Evolutionary conservation across 2,888 invertebrate genomes (phyloP), one percentile per base, ranked within the genome.

Genomic region (Lasioglossum figueresi): DNA sequence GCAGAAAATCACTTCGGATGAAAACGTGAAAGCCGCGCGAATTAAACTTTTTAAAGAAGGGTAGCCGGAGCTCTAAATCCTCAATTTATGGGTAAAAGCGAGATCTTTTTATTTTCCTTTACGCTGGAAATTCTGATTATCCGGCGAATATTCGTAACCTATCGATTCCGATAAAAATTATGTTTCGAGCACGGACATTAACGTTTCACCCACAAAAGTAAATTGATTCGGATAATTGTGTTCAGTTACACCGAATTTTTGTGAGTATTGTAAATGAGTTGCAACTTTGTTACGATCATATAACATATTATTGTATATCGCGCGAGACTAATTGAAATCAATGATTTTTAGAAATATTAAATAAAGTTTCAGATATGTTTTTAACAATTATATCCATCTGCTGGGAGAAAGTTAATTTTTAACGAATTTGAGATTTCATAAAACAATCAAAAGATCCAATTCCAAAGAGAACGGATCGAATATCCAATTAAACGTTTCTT

Each of bases 1-100:
- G 66, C n/a, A 16, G 52, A 56, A 72, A 83, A 76, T 83, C 76
- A 66, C 82, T 73, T 73, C 27, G 52, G 82, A 56, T 70, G 27
- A 73, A 45, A 72, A 40, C 27, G 63, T 73, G 37, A 74, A 48
- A 16, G 56, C 31, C 23, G 59, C 31, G 56, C 23, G 37, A 81
- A 81, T 76, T 72, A 81, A 83, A 34, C 34, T 66, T 48, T 52
- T 34, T 1, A n/a, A 40, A 12, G 5, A 14, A 31, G 43, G 23
- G 43, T 45, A 43, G 76, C 31, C 27, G 43, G 72, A 43, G 72
- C 48, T 63, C 45, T 48, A 72, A 52, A 43, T 40, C 34, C 34
- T n/a, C 16, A 52, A 81, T n/a, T 66, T 68, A 75, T 37, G 14
- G 79, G 12, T 23, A 72, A n/a, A 70, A 70, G 43, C 68, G 8